Conservation (phyloP, 2,888 invertebrate genomes). For the Papilio protenor region DNA sequence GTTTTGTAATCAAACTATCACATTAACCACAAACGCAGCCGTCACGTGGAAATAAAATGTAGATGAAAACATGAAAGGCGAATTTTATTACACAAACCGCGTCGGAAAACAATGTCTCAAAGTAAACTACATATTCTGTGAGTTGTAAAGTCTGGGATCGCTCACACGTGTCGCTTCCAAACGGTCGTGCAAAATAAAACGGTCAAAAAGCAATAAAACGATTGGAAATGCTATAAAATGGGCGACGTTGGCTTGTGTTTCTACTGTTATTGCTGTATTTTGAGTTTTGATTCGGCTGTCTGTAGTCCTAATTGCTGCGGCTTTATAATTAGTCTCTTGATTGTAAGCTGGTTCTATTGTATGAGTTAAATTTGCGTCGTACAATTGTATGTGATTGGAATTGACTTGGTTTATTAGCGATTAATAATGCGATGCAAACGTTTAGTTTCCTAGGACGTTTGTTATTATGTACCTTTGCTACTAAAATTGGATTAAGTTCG, state of each 20-base stretch:
- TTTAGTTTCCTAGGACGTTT: conserved; percentile 1
- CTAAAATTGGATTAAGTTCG: background rate
- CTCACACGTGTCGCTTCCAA: conserved; percentile 13
- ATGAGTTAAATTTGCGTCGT: background rate
- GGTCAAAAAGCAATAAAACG: conserved; percentile 22
- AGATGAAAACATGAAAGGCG: conserved; percentile 14
- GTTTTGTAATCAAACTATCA: background rate
- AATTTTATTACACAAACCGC: conserved; percentile 6
- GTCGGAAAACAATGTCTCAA: background rate
- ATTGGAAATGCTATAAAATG: conserved; percentile 24
- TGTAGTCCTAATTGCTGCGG: background rate
- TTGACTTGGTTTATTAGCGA: conserved; percentile 5
- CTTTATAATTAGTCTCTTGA: conserved; percentile 2
- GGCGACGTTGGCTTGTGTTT: background rate
- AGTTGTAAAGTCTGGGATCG: conserved; percentile 5
- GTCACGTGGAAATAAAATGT: background rate
- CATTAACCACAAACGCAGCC: background rate
- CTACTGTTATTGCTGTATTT: conserved; percentile 17
- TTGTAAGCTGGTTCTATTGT: background rate
- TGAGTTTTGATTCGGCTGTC: conserved; percentile 26
- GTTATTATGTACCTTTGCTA: background rate
- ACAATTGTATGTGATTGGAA: background rate
- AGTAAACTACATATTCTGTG: background rate
- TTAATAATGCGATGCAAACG: conserved; percentile 13
- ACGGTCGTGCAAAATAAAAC: conserved; percentile 32